phyloP scores from a whole-genome alignment of 2,888 invertebrate genomes.

The Habrosyne pyritoides region DNA sequence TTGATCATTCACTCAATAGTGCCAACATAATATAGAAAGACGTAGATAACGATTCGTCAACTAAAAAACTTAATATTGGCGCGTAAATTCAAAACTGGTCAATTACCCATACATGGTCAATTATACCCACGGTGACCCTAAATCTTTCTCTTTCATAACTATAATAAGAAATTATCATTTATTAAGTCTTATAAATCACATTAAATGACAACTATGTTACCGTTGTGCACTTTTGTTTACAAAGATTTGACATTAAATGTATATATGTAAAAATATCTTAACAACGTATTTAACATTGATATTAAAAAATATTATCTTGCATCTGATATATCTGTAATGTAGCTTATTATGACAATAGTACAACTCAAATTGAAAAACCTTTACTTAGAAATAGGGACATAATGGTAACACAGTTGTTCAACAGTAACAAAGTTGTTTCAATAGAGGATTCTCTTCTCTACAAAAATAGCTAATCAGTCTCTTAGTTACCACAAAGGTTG shows the following conservation, averaged over 20 bases:
- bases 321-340: conserved; percentile 3
- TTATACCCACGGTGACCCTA: no score
- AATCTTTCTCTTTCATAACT: conserved; percentile 8
- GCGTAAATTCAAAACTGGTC: no score
- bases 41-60: no score
- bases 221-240: conserved; percentile 9
- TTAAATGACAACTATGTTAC: conserved; percentile 5
- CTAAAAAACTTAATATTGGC: no score
- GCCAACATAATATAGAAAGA: no score
- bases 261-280: conserved; percentile 12
- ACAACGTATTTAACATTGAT: conserved; percentile 9
- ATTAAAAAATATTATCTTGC: background rate
- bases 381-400: conserved; percentile 3
- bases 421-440: no score
- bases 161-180: background rate
- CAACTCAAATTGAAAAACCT: conserved; percentile 4
- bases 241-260: conserved; percentile 10
- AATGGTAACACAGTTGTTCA: background rate
- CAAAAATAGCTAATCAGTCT: conserved; percentile 8
- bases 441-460: no score
- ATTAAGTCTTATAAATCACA: conserved; percentile 5
- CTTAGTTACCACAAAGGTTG: conserved; percentile 11
- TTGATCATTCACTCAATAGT: no score
- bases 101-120: no score
- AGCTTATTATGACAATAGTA: background rate